Base-by-base conservation (phyloP, 2,888 invertebrate species). In the Ceriagrion tenellum region DNA sequence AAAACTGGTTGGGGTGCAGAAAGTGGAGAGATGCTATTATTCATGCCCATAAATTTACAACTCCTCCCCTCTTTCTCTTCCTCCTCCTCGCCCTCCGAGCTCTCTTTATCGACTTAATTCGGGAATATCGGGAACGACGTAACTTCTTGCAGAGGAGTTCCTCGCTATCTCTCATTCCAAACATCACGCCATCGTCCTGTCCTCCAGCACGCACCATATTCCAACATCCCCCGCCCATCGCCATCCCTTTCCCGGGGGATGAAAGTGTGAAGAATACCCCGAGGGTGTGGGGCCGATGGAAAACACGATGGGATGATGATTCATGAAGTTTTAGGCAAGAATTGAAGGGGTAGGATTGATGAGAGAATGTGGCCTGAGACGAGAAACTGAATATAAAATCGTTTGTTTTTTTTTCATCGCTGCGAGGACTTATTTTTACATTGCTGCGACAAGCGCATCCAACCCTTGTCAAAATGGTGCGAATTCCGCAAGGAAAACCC, bases 41-140 rank as follows among this genome's bases (percentile, higher is more conserved):
- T 93, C 69, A 93, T 93, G 93, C 93, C 93, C 93, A 93, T 93
- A 93, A 93, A 93, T 93, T 93, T 69, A 63, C 40, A 93, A 93
- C 47, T 81, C 81, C 26, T 47, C 47, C 47, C 47, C 8, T 47
- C n/a, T n/a, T n/a, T n/a, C n/a, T n/a, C 63, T 69, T 69, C 26
- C 69, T 69, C 81, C 81, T 81, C 35, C 74, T 35, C 26, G 4
- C 10, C 69, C 26, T 23, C 56, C 89, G 59, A 20, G 30, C 35
- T 59, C 59, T 91, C 59, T 30, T 40, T 35, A 59, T 59, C 90
- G 16, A 81, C 81, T 35, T 35, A 81, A 81, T 16, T 16, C 81
- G 35, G 8, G 69, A 69, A 69, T 69, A 23, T 26, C 69, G 69
- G 59, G 18, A 1, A 59, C 59, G 59, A 59, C 59, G 59, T 59